A percentile compares a stretch with the other conserved stretches of the same genome.
phyloP scores from a whole-genome alignment of 2,113 vertebrate genomes.

The Balaeniceps rex region DNA sequence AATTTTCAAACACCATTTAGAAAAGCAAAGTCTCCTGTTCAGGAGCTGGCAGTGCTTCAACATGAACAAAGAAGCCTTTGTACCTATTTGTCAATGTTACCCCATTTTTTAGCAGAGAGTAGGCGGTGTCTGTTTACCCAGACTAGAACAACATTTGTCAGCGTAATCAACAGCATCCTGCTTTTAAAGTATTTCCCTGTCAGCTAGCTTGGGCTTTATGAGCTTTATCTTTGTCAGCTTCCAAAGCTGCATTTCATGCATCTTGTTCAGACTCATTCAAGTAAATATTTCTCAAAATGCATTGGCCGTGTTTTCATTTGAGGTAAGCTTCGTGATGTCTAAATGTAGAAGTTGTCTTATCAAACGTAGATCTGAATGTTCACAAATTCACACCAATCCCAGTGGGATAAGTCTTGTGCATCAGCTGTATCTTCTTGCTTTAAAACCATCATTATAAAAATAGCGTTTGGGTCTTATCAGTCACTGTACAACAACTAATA shows the following conservation, averaged over 20 bases:
- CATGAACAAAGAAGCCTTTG: not conserved
- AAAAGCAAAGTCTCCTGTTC: not conserved
- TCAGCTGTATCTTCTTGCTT: not conserved
- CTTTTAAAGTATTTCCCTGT: not conserved
- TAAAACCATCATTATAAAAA: not conserved
- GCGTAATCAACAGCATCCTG: not conserved
- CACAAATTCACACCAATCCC: not conserved
- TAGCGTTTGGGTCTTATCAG: not conserved
- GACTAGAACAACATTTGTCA: not conserved
- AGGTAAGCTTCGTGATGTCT: not conserved
- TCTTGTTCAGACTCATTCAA: not conserved
- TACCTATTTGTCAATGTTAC: not conserved
- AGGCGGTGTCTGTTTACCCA: not conserved
- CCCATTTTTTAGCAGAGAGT: not conserved
- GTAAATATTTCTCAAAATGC: not conserved
- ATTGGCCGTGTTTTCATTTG: not conserved
- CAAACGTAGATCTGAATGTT: not conserved
- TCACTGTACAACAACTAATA: not conserved
- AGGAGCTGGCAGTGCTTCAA: not conserved
- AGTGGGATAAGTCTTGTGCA: not conserved
- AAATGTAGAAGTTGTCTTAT: not conserved
- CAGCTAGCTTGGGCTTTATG: not conserved
- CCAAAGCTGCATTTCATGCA: not conserved
- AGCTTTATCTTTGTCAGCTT: not conserved
- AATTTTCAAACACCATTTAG: not conserved